Evolutionary conservation across 1,140 invertebrate genomes (phyloP).

Genomic region (Heliothis subflexa): DNA sequence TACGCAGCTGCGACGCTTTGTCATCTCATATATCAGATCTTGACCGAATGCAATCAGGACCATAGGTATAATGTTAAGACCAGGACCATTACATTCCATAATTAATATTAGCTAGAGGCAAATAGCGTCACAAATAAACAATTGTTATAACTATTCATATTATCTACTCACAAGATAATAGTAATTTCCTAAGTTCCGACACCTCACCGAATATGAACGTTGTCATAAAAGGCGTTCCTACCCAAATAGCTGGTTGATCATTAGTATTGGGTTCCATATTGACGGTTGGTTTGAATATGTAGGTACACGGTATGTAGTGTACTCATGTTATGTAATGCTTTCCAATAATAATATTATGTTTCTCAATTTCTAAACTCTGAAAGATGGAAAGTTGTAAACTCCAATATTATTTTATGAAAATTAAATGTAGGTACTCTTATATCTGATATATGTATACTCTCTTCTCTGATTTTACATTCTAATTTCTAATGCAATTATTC

Average conservation of each 20-base stretch:
- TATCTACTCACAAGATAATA: not conserved
- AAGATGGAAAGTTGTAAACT: too few species aligned
- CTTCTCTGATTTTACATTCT: too few species aligned
- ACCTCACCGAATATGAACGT: not conserved
- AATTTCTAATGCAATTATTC: too few species aligned
- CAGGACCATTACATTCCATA: not conserved
- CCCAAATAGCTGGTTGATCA: not conserved
- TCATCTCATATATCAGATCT: conserved; percentile 3
- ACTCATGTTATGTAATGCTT: too few species aligned
- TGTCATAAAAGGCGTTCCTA: not conserved
- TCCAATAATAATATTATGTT: too few species aligned
- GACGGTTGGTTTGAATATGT: not conserved
- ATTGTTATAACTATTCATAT: not conserved
- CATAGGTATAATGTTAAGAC: not conserved
- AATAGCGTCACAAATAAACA: not conserved
- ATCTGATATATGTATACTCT: too few species aligned
- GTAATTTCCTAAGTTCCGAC: not conserved
- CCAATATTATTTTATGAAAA: too few species aligned
- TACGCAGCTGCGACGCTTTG: not conserved
- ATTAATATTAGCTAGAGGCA: not conserved
- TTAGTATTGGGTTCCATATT: conserved; percentile 5
- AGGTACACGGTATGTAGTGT: too few species aligned
- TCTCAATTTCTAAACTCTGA: too few species aligned
- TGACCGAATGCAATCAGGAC: not conserved
- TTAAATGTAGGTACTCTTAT: too few species aligned